Evolutionary conservation across 2,113 vertebrate genomes (phyloP).

Genomic region (Limnothrissa miodon): DNA sequence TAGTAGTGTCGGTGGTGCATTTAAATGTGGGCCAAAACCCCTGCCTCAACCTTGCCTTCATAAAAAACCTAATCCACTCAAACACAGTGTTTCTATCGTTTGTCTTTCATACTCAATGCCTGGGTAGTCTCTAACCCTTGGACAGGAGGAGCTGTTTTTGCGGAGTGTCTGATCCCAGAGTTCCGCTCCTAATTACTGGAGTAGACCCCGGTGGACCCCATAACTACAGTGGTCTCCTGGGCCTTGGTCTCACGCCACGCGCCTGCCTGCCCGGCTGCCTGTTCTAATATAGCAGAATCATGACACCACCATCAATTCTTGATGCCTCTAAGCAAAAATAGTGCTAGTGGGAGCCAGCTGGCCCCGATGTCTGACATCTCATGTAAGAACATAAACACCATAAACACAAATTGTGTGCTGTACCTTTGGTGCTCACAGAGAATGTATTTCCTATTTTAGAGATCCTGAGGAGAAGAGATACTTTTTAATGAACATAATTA

Average conservation of each 20-base stretch:
- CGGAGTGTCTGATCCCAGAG: not conserved
- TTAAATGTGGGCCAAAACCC: not conserved
- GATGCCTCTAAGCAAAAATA: constrained; percentile 1
- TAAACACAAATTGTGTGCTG: not conserved
- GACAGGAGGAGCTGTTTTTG: not conserved
- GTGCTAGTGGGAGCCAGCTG: constrained; percentile 8
- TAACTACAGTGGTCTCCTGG: not conserved
- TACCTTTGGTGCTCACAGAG: not conserved
- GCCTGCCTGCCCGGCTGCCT: not conserved
- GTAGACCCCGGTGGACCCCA: not conserved
- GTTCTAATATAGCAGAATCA: constrained; percentile 7
- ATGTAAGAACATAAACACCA: not conserved
- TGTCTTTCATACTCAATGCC: not conserved
- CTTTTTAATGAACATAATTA: constrained; percentile 1
- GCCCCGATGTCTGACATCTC: constrained; percentile 3
- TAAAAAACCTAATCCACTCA: not conserved
- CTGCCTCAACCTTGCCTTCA: not conserved
- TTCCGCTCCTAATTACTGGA: not conserved
- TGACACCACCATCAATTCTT: constrained; percentile 14
- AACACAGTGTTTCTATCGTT: not conserved
- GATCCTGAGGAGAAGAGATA: not conserved
- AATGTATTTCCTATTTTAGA: not conserved
- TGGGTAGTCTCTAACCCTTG: not conserved
- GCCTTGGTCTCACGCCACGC: not conserved
- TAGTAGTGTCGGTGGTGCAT: not conserved